A percentile compares a stretch with the other conserved stretches of the same genome.
phyloP scores from a whole-genome alignment of 2,113 vertebrate species.

The Nyctereutes procyonoides region DNA sequence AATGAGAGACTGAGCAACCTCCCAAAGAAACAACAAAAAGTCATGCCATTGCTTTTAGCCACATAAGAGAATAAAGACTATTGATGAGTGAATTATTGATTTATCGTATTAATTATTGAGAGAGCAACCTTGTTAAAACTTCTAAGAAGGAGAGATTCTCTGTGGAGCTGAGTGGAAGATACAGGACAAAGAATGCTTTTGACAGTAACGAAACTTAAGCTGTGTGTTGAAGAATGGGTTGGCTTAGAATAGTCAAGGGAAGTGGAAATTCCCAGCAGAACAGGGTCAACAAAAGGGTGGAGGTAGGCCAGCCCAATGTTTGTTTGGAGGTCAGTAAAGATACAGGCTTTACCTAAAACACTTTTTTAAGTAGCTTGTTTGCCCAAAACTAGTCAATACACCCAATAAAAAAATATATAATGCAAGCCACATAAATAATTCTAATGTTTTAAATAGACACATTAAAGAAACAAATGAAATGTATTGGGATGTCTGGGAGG shows the following conservation, averaged over 20 bases:
- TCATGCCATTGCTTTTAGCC: neutral
- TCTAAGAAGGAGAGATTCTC: neutral
- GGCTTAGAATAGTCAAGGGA: neutral
- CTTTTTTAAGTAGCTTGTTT: neutral
- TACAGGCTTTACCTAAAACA: neutral
- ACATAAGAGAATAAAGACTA: neutral
- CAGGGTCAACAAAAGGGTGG: neutral
- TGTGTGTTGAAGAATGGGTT: neutral
- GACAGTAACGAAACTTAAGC: neutral
- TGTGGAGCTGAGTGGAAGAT: neutral
- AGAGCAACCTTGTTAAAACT: neutral
- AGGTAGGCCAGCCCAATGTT: neutral
- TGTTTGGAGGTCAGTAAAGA: neutral
- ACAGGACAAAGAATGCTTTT: neutral
- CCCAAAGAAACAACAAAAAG: neutral
- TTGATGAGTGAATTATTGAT: neutral
- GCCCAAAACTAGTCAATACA: neutral
- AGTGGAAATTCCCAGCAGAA: neutral
- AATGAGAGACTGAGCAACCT: neutral
- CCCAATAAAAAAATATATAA: neutral
- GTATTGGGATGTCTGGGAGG: too few relatives aligned
- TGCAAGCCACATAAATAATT: neutral
- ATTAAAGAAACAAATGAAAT: neutral
- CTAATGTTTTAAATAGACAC: neutral
- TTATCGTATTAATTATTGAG: neutral